Evolutionary conservation across 2,113 vertebrate species (phyloP), one percentile per base, ranked within the genome.

Genomic region (Nannospalax galili): DNA sequence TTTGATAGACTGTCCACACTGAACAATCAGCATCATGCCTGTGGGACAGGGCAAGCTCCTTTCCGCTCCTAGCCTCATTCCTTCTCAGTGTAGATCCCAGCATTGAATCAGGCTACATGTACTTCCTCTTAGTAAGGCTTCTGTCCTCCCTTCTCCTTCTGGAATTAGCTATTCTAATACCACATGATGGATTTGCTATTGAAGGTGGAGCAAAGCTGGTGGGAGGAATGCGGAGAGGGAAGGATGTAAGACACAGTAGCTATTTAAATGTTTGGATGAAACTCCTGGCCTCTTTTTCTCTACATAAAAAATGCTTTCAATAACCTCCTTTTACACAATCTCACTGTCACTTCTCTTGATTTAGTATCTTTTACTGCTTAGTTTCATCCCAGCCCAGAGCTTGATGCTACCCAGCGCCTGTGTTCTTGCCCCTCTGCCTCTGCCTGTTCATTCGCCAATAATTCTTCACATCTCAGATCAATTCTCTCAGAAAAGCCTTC

Each of bases 391-490:
- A 58, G 28, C 10, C 14, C 5, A 79, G 26, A 93, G 10, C 1
- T 26, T 24, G 4, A 52, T 28, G 19, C 0, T 74, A 7, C 45
- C 2, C 10, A 45, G 0, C 74, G 58, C 1, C 3, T 10, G 0
- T 32, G 2, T 1, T 67, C 32, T 85, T 95, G n/a, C 17, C 32
- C 45, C 28, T 91, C n/a, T 60, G 73, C 78, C 17, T 81, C 45
- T 90, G 26, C 30, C 30, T 81, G 24, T 7, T 86, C n/a, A 35
- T 74, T 30, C 81, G 88, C 20, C 64, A 60, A 4, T 32, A 9
- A 37, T 80, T 26, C 17, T 93, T 96, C 24, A 10, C 52, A 79
- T 65, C 37, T 75, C 67, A 72, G n/a, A 62, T 69, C 17, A 81
- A 52, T 15, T 84, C 22, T 77, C 4, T 73, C 78, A 74, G 65